A percentile compares a stretch with the other conserved stretches of the same genome.
Conservation (phyloP, 2,113 vertebrate genomes). For the Ursus arctos region DNA sequence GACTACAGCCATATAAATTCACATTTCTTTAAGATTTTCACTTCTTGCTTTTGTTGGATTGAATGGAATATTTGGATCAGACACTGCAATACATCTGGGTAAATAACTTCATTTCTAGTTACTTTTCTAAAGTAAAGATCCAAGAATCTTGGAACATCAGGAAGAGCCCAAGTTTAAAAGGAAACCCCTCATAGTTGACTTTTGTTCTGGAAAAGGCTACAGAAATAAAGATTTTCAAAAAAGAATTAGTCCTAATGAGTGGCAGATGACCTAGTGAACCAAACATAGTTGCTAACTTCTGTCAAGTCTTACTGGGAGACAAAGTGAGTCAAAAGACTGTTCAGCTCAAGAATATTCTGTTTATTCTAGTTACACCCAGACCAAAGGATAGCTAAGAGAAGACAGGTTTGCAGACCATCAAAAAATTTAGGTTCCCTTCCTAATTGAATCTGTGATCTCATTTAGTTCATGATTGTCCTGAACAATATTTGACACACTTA, state of each 20-base stretch:
- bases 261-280: neutral
- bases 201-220: constrained; percentile 51
- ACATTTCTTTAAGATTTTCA: neutral
- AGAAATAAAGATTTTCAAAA: constrained; percentile 35
- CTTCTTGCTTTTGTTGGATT: constrained; percentile 45
- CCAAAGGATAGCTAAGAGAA: constrained; percentile 11
- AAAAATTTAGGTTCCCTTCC: neutral
- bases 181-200: neutral
- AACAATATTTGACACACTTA: neutral
- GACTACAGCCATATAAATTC: neutral
- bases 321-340: constrained; percentile 29
- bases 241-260: constrained; percentile 3
- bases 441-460: constrained; percentile 9
- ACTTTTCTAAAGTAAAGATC: constrained; percentile 24
- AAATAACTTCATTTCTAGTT: constrained; percentile 43
- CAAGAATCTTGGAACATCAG: constrained; percentile 25
- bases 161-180: constrained; percentile 21
- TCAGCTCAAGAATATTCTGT: neutral
- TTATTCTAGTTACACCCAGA: constrained; percentile 20
- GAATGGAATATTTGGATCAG: neutral
- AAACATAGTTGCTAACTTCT: neutral
- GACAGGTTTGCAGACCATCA: neutral
- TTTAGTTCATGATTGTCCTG: constrained; percentile 33
- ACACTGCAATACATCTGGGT: neutral
- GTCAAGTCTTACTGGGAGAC: constrained; percentile 55